Percentiles rank a stretch among this genome's conserved stretches.
These are phyloP conservation scores for Seriola aureovittata DNA, from an alignment of 2,113 vertebrate genomes.

Conservation along the genomic window DNA sequence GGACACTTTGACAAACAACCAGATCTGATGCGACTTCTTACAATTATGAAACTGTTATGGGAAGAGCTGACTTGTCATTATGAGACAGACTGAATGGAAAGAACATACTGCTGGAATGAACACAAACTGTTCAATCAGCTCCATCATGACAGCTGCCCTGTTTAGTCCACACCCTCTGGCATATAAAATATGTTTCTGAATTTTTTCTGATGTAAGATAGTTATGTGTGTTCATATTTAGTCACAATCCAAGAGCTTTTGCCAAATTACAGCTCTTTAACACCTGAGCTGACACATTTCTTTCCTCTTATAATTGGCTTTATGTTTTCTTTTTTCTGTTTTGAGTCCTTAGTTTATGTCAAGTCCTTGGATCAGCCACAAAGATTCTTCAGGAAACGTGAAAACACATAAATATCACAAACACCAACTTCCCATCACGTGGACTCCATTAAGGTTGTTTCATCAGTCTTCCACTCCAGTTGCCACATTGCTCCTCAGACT, in stretches of 20 bases:
- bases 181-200: neutral
- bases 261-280: neutral
- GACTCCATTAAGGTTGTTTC: neutral
- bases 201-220: neutral
- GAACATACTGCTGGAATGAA: no score
- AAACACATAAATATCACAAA: neutral
- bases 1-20: no score
- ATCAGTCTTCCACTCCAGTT: conserved; percentile 3
- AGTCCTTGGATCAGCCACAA: neutral
- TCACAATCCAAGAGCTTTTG: no score
- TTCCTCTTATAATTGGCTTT: neutral
- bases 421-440: neutral
- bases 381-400: neutral
- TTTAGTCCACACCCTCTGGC: no score
- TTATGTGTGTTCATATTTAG: neutral
- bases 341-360: neutral
- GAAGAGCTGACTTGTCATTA: no score
- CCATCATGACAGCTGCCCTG: no score
- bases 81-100: no score
- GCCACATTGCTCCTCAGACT: conserved; percentile 70
- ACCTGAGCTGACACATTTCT: neutral
- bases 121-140: no score
- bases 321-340: neutral
- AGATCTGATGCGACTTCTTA: no score
- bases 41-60: no score